Percentiles rank a stretch among this genome's conserved stretches.
These are phyloP conservation scores for Eudasyphora cyanicolor DNA, from an alignment of 2,888 invertebrate species.

Conservation along the genomic window DNA sequence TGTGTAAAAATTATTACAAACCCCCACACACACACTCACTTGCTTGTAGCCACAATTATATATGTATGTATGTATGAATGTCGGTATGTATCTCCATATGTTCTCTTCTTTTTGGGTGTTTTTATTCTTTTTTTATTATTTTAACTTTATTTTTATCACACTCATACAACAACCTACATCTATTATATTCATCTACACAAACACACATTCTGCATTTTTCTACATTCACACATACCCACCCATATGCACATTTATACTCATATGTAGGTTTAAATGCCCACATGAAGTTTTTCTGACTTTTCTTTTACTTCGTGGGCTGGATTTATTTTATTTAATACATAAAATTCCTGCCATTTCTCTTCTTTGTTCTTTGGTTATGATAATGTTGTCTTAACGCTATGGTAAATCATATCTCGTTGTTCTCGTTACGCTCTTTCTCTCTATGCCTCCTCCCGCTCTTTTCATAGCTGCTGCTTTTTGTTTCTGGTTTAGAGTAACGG, in stretches of 20 bases:
- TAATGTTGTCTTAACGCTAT: conserved; percentile 54
- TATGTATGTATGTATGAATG: neutral
- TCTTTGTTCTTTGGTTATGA: conserved; percentile 54
- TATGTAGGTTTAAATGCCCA: neutral
- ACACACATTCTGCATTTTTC: no score
- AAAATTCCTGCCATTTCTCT: conserved; percentile 27
- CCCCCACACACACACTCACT: neutral
- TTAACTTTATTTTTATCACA: conserved; percentile 59
- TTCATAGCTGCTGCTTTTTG: neutral
- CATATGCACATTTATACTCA: neutral
- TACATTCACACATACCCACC: neutral
- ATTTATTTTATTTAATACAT: conserved; percentile 61
- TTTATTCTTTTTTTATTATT: conserved; percentile 62
- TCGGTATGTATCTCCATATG: no score
- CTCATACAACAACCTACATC: neutral
- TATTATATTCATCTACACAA: neutral
- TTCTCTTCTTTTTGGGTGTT: neutral
- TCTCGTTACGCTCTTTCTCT: no score
- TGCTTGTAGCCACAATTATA: neutral
- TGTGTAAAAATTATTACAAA: conserved; percentile 64
- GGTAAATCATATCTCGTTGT: conserved; percentile 34
- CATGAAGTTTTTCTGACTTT: conserved; percentile 25
- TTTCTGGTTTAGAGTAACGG: neutral
- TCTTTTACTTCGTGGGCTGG: conserved; percentile 46
- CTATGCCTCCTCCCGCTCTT: neutral